phyloP scores from a whole-genome alignment of 2,113 vertebrate genomes.

The Helogale parvula region DNA sequence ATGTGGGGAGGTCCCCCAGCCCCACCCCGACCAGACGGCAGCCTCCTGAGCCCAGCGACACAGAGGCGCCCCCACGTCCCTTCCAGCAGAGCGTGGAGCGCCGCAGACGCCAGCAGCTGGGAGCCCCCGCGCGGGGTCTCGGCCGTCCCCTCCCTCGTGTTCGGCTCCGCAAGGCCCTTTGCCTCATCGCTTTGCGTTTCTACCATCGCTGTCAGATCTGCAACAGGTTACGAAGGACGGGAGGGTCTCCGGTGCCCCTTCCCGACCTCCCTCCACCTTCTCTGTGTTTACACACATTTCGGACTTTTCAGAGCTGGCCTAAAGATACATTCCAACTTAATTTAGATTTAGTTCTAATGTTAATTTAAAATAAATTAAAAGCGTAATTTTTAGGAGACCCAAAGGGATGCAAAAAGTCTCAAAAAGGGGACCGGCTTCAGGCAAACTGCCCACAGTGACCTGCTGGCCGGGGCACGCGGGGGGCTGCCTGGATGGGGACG shows the following conservation, averaged over 20 bases:
- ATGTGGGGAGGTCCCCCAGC: rapidly evolving
- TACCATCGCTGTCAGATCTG: background rate
- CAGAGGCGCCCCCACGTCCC: background rate
- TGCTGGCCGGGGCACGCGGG: background rate
- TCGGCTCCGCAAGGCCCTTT: rapidly evolving
- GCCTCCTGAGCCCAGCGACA: background rate
- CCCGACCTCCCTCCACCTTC: background rate
- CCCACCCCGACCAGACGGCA: rapidly evolving
- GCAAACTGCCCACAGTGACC: conserved; percentile 30
- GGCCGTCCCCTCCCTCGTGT: rapidly evolving
- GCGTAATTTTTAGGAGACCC: conserved; percentile 76
- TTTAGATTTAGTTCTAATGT: conserved; percentile 67
- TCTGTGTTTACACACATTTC: background rate
- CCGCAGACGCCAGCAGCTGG: rapidly evolving
- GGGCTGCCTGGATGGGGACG: background rate
- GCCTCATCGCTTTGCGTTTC: background rate
- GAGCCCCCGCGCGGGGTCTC: rapidly evolving
- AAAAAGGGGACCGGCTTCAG: background rate
- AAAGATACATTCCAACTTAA: conserved; percentile 33
- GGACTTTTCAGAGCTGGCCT: background rate
- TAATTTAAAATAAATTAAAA: conserved; percentile 74
- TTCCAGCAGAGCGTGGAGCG: too few relatives aligned
- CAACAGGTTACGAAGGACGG: rapidly evolving
- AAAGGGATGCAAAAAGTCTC: conserved; percentile 35
- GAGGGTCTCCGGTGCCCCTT: rapidly evolving